Conservation (phyloP, 2,888 invertebrate genomes). For the Cacoxenus indagator region DNA sequence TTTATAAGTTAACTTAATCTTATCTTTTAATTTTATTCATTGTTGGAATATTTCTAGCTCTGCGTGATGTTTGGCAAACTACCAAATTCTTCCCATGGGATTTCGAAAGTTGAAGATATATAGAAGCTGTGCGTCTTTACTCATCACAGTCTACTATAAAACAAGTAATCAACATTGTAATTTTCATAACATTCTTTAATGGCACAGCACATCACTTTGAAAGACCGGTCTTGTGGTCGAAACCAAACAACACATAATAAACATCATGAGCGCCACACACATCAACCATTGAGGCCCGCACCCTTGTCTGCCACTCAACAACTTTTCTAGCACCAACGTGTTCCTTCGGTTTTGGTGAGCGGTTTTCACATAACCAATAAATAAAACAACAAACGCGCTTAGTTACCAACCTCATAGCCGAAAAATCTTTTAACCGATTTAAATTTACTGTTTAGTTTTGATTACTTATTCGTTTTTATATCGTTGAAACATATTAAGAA, state of each 20-base stretch:
- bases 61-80: no score
- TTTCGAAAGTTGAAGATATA: not conserved
- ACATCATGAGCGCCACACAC: not conserved
- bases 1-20: no score
- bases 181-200: conserved; percentile 1
- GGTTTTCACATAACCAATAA: conserved; percentile 9
- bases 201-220: not conserved
- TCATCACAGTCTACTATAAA: not conserved
- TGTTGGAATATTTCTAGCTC: no score
- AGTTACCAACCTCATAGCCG: not conserved
- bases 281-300: not conserved
- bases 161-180: not conserved
- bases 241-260: conserved; percentile 15
- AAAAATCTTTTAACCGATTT: not conserved
- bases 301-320: not conserved
- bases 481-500: not conserved
- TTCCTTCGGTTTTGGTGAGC: not conserved
- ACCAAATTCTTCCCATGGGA: no score
- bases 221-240: conserved; percentile 22
- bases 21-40: no score
- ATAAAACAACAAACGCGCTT: not conserved
- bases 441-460: not conserved
- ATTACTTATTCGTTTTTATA: not conserved
- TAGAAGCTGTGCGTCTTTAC: not conserved
- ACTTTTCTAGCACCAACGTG: not conserved